Evolutionary conservation across 2,888 invertebrate species (phyloP).

Genomic region (Archaeoteleia sp.): DNA sequence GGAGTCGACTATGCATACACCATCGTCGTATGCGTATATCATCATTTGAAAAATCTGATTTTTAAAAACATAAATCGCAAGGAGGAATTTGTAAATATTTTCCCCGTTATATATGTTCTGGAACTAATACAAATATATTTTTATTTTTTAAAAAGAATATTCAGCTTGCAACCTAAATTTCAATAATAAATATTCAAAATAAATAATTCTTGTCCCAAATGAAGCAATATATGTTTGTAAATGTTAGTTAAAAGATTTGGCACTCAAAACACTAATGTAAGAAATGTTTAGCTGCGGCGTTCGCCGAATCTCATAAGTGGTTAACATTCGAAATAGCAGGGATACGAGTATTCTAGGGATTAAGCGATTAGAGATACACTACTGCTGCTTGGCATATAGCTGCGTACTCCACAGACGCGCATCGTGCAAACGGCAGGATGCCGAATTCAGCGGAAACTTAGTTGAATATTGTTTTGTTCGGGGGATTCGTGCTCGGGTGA

Average conservation of each 20-base stretch:
- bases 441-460: conserved; percentile 69
- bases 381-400: conserved; percentile 44
- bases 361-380: conserved; percentile 57
- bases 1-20: too few relatives aligned
- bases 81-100: too few relatives aligned
- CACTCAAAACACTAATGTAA: conserved; percentile 12
- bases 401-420: conserved; percentile 47
- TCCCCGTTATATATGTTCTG: too few relatives aligned
- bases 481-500: conserved; percentile 52
- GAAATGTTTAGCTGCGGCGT: conserved; percentile 37
- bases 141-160: too few relatives aligned
- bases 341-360: conserved; percentile 53
- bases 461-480: conserved; percentile 69
- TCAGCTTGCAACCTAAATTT: too few relatives aligned
- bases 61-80: too few relatives aligned
- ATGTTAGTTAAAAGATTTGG: conserved; percentile 21
- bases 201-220: neutral
- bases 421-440: conserved; percentile 43
- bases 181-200: too few relatives aligned
- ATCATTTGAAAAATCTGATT: too few relatives aligned
- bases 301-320: conserved; percentile 48
- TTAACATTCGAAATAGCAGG: conserved; percentile 33
- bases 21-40: too few relatives aligned
- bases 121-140: too few relatives aligned
- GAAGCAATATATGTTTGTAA: neutral